These are phyloP conservation scores for Eulemur mongoz DNA, from an alignment of 2,797 vertebrate species.

Conservation along the genomic window DNA sequence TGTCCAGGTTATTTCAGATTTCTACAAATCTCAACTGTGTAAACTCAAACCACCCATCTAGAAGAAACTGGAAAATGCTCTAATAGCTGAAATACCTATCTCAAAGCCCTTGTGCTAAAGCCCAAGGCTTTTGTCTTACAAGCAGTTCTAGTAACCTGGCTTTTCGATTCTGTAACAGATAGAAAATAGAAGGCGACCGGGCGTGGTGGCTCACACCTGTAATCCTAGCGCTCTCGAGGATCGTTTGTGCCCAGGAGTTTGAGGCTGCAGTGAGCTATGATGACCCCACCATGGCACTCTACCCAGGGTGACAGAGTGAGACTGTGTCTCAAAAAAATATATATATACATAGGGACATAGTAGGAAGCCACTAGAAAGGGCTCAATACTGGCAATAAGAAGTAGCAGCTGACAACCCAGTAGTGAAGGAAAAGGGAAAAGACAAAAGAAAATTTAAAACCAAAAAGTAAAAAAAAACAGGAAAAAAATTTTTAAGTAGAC, in stretches of 20 bases:
- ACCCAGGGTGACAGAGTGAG: too few relatives aligned
- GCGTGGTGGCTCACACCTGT: too few relatives aligned
- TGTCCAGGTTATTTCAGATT: not conserved
- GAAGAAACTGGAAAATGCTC: not conserved
- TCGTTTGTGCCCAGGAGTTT: too few relatives aligned
- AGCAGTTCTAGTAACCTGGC: not conserved
- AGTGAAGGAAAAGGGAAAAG: not conserved
- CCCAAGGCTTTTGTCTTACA: not conserved
- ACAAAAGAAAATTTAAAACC: not conserved
- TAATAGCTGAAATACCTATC: not conserved
- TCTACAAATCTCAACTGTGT: not conserved
- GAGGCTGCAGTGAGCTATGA: too few relatives aligned
- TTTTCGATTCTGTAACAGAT: not conserved
- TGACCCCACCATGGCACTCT: too few relatives aligned
- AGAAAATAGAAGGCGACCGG: not conserved
- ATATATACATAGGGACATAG: too few relatives aligned
- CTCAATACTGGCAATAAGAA: not conserved
- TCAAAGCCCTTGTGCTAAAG: not conserved
- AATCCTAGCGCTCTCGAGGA: too few relatives aligned
- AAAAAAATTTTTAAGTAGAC: not conserved
- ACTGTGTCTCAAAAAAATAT: too few relatives aligned
- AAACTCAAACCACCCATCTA: not conserved
- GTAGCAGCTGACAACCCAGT: not conserved
- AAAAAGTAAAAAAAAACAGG: not conserved
- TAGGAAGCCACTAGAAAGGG: not conserved